Base-by-base conservation (phyloP, 2,113 vertebrate genomes). In the Tauraco erythrolophus region DNA sequence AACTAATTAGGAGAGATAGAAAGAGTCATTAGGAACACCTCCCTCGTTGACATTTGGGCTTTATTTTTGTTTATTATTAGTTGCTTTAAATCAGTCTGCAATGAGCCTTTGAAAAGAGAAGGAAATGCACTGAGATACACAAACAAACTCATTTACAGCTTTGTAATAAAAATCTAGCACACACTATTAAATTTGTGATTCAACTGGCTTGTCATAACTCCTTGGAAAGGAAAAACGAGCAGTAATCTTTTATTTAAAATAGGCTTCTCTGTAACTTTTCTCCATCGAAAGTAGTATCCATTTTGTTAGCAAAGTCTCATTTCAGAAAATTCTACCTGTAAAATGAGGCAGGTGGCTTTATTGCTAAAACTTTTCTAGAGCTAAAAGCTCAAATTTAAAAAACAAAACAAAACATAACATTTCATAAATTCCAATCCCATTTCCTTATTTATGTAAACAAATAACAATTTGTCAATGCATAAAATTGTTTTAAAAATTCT, bases 271-370 rank as follows among this genome's bases (percentile, higher is more conserved):
- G 35, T 57, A 41, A 56, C 12, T 85, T 33, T 43, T 15, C 22
- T 58, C 4, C n/a, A 66, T 35, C 0, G 0, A 83, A 78, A 50
- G 5, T 18, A 74, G 11, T 6, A 35, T 33, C 7, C 1, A 6
- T 69, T 81, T 50, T 50, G 3, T 30, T 60, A 50, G 6, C 13
- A 37, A 62, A 72, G 3, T 4, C 2, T 70, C 7, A 33, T 78
- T 81, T 15, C 1, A 14, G 43, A 80, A 57, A 39, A 4, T 1
- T 37, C 5, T 25, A 7, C 5, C 14, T 27, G 57, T 43, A 35
- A 88, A 61, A 6, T 56, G 33, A 70, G 21, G 6, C 18, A 58
- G 7, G 8, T 2, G 60, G 9, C 3, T 41, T 69, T 51, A 33
- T 7, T 51, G n/a, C 13, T 71, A 50, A 84, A 70, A 41, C 2